phyloP scores from a whole-genome alignment of 2,797 vertebrate genomes.

The Kryptolebias ocellatus region DNA sequence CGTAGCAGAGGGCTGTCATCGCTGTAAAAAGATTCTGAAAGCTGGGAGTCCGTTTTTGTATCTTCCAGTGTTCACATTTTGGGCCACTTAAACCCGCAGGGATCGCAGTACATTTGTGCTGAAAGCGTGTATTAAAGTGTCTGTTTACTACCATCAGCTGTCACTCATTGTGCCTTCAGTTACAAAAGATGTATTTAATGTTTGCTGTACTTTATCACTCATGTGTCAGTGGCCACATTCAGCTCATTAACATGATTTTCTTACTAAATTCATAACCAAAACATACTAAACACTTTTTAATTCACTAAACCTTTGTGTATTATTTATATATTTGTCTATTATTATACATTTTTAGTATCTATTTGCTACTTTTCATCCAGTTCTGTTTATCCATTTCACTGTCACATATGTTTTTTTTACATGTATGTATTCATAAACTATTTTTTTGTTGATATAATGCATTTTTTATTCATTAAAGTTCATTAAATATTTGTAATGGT shows the following conservation, averaged over 20 bases:
- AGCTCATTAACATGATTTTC: constrained; percentile 28
- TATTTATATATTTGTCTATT: background rate
- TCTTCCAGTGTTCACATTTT: constrained; percentile 2
- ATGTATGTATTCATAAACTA: constrained; percentile 26
- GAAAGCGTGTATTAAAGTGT: background rate
- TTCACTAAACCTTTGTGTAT: background rate
- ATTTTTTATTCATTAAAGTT: constrained; percentile 72
- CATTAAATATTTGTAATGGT: constrained; percentile 47
- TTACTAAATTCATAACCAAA: constrained; percentile 27
- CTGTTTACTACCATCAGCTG: background rate
- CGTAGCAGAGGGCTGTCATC: constrained; percentile 9
- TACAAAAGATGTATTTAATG: constrained; percentile 20
- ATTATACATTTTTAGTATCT: constrained; percentile 5
- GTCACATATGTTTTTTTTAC: constrained; percentile 21
- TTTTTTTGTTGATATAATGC: constrained; percentile 38
- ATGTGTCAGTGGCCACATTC: constrained; percentile 15
- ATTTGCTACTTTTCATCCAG: background rate
- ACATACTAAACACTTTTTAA: constrained; percentile 26
- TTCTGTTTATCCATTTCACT: constrained; percentile 34
- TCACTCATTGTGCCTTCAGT: constrained; percentile 6
- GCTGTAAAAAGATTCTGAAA: constrained; percentile 5
- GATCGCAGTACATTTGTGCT: constrained; percentile 7
- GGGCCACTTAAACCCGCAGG: constrained; percentile 4
- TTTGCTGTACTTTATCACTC: constrained; percentile 21
- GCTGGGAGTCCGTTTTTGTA: constrained; percentile 12